phyloP scores from a whole-genome alignment of 2,113 vertebrate genomes.

The Balaeniceps rex region DNA sequence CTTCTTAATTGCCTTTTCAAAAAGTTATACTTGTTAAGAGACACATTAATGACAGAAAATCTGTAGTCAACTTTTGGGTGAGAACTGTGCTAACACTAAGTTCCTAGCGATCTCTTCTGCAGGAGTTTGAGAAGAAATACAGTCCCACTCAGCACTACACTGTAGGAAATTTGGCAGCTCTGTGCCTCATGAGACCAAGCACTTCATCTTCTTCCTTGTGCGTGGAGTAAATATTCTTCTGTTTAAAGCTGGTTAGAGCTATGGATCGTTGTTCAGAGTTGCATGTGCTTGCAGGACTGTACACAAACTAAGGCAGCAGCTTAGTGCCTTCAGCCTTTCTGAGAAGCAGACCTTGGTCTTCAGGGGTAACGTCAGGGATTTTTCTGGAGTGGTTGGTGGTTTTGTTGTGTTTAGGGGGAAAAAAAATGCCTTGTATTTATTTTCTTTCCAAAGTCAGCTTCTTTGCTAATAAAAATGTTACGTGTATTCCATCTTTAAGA shows the following conservation, averaged over 20 bases:
- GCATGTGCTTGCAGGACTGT: slow-evolving; percentile 50
- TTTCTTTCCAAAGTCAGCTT: slow-evolving; percentile 30
- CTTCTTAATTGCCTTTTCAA: neutral
- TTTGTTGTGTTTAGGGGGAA: neutral
- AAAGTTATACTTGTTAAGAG: neutral
- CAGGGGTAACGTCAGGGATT: slow-evolving; percentile 66
- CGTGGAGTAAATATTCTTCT: slow-evolving; percentile 87
- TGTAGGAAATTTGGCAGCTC: slow-evolving; percentile 91
- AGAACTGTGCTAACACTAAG: neutral
- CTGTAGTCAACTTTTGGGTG: no score
- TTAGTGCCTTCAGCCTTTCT: slow-evolving; percentile 55
- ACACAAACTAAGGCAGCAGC: slow-evolving; percentile 18
- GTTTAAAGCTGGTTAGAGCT: slow-evolving; percentile 83
- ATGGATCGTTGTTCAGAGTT: neutral
- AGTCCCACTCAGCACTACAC: slow-evolving; percentile 90
- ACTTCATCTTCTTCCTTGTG: slow-evolving; percentile 92
- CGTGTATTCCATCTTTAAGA: neutral
- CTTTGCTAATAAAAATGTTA: slow-evolving; percentile 50
- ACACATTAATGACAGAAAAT: neutral
- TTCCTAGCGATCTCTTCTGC: neutral
- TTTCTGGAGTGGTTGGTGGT: slow-evolving; percentile 70
- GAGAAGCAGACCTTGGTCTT: slow-evolving; percentile 33
- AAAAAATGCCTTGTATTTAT: slow-evolving; percentile 46
- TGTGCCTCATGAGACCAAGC: slow-evolving; percentile 87
- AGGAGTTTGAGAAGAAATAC: slow-evolving; percentile 93